Base-by-base conservation (phyloP, 2,888 invertebrate genomes). In the Cantharis rustica region DNA sequence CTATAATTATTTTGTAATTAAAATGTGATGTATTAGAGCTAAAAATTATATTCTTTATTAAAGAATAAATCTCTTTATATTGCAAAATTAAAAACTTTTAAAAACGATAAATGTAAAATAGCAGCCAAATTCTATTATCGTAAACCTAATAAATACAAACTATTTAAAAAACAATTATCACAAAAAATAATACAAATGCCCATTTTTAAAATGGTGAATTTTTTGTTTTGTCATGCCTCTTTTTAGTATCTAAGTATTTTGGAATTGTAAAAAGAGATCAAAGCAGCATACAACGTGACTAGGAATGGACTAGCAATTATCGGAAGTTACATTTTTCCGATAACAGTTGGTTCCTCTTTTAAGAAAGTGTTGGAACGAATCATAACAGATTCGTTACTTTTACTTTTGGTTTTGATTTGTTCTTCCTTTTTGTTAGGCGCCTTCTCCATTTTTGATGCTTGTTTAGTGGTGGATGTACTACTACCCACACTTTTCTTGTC, bases 341-440 rank as follows among this genome's bases (percentile, higher is more conserved):
- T 86, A 84, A 92, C 89, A 16, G 93, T 93, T 0, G 94, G 94
- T 86, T 94, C 94, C 81, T 94, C 94, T 86, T 94, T 94, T 16
- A 93, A 87, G 84, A 94, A 94, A 0, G 95, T 95, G 16, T 93
- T 93, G 0, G 94, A 95, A 66, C 94, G 90, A 79, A 90, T 90
- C 89, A 92, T 89, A 10, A 79, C 75, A 17, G 80, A 79, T 17
- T 82, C 82, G 16, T 20, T 71, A 23, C 20, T 61, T 23, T 64
- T 82, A 83, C 68, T 70, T 68, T 20, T 66, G 71, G 10, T 66
- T 66, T 31, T 73, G 47, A 47, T 71, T 71, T 23, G 72, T 77
- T 66, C 73, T 76, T 68, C 69, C 71, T 61, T 16, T 69, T 62
- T 26, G n/a, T 10, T 20, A 20, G 61, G 23, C n/a, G 26, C 61